Conservation (phyloP, 2,888 invertebrate genomes). For the Ochlodes sylvanus region DNA sequence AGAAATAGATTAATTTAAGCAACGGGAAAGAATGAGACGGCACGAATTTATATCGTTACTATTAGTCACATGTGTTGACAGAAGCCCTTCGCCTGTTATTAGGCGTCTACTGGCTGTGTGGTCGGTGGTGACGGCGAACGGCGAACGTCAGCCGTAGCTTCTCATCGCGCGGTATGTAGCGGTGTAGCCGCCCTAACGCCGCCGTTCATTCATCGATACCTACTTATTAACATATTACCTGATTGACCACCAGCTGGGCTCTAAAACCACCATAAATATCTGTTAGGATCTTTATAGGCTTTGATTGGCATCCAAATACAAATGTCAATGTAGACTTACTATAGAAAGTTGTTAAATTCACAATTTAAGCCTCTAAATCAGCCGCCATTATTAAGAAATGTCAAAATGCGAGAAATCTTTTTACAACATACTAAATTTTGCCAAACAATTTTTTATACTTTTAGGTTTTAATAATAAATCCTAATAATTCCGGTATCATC, state of each 20-base stretch:
- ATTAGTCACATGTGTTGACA: too few species aligned
- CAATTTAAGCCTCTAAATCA: constrained; percentile 25
- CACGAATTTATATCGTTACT: too few species aligned
- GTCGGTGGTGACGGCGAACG: too few species aligned
- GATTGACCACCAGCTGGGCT: constrained; percentile 43
- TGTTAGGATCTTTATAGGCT: constrained; percentile 34
- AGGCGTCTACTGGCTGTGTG: too few species aligned
- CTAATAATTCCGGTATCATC: too few species aligned
- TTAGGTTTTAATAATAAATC: too few species aligned
- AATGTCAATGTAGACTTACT: constrained; percentile 24
- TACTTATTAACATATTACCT: constrained; percentile 40
- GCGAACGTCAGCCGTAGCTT: not conserved
- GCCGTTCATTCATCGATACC: constrained; percentile 39
- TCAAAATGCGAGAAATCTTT: constrained; percentile 14
- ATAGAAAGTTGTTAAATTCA: constrained; percentile 28
- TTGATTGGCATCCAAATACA: constrained; percentile 23
- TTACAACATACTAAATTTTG: constrained; percentile 9
- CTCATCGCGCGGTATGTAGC: not conserved
- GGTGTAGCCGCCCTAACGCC: constrained; percentile 5
- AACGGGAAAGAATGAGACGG: too few species aligned
- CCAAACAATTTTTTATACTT: too few species aligned
- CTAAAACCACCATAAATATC: constrained; percentile 41
- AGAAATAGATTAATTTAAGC: too few species aligned
- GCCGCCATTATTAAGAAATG: constrained; percentile 22
- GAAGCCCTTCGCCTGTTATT: too few species aligned